A percentile compares a stretch with the other conserved stretches of the same genome.
phyloP scores from a whole-genome alignment of 2,113 vertebrate species.

The Aldabrachelys gigantea region DNA sequence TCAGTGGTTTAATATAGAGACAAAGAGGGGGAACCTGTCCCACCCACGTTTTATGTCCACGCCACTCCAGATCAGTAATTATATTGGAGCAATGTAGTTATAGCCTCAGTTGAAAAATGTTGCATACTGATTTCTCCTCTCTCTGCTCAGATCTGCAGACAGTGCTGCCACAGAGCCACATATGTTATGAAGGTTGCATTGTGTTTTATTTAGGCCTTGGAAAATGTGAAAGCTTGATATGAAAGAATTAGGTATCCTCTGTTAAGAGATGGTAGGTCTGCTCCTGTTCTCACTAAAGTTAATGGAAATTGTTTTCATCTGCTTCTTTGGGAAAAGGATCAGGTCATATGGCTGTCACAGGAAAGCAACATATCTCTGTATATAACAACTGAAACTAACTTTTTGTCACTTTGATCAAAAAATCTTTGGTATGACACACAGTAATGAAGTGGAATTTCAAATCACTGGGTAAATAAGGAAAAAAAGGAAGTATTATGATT shows the following conservation, averaged over 20 bases:
- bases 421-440: background rate
- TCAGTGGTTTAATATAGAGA: background rate
- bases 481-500: background rate
- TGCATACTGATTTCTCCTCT: background rate
- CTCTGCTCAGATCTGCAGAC: background rate
- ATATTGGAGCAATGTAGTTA: background rate
- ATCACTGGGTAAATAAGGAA: background rate
- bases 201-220: background rate
- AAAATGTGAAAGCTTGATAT: background rate
- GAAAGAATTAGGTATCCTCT: background rate
- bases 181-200: background rate
- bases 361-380: background rate
- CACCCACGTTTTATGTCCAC: background rate
- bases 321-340: background rate
- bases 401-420: background rate
- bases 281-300: background rate
- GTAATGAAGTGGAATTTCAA: background rate
- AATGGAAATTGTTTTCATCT: background rate
- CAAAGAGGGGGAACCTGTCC: background rate
- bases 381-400: background rate
- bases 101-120: background rate
- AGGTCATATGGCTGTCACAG: background rate
- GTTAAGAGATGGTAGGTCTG: accelerated
- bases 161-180: background rate
- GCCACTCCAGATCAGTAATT: background rate